A percentile compares a stretch with the other conserved stretches of the same genome.
These are phyloP conservation scores for Halcyon smyrnensis DNA, from an alignment of 2,797 vertebrate genomes.

Conservation along the genomic window DNA sequence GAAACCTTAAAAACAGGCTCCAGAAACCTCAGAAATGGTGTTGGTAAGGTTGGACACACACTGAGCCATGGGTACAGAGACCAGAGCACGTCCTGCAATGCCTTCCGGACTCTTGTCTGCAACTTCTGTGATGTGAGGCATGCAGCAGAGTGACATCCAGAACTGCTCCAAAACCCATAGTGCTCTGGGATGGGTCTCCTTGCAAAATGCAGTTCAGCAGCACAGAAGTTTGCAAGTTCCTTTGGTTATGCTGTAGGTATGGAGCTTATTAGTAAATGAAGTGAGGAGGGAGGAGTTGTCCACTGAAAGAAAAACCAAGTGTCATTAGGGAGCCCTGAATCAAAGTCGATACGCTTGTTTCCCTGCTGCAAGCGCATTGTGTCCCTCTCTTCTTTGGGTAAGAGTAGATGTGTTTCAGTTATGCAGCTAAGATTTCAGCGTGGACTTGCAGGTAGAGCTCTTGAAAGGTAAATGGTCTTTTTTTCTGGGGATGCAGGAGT, in stretches of 20 bases:
- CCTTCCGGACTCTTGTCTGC: not conserved
- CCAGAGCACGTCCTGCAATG: rapidly evolving
- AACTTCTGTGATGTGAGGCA: rapidly evolving
- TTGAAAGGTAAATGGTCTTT: not conserved
- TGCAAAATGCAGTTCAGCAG: not conserved
- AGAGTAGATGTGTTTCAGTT: not conserved
- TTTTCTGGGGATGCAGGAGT: not conserved
- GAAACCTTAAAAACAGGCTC: not conserved
- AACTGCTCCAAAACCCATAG: not conserved
- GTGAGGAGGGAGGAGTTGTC: not conserved
- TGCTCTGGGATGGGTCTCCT: not conserved
- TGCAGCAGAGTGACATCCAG: not conserved
- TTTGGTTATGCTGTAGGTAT: not conserved
- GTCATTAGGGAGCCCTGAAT: not conserved
- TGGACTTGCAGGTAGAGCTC: not conserved
- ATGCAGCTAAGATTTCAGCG: not conserved
- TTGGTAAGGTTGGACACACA: not conserved
- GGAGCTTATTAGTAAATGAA: not conserved
- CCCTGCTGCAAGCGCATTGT: not conserved
- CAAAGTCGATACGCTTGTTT: not conserved
- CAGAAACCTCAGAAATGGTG: not conserved
- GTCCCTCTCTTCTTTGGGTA: not conserved
- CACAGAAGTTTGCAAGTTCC: not conserved
- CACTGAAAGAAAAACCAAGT: not conserved
- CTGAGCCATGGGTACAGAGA: not conserved